Evolutionary conservation across 2,888 invertebrate species (phyloP).

Genomic region (Deladenus siricidicola): DNA sequence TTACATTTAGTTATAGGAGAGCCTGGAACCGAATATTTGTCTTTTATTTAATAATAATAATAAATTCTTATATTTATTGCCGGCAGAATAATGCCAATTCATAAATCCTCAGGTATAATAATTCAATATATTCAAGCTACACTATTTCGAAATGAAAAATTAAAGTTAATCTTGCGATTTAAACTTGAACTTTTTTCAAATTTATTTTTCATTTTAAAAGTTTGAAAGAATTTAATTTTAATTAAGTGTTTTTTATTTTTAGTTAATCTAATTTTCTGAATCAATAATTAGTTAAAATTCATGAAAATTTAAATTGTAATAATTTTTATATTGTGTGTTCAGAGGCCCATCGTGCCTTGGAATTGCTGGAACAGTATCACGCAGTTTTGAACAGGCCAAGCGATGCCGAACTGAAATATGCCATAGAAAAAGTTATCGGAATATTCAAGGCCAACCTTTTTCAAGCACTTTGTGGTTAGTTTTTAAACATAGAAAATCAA

Average conservation of each 20-base stretch:
- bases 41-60: too few species aligned
- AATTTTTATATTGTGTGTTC: slow-evolving; percentile 11
- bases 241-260: too few species aligned
- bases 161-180: too few species aligned
- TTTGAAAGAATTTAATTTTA: too few species aligned
- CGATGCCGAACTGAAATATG: slow-evolving; percentile 84
- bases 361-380: slow-evolving; percentile 94
- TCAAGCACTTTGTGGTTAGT: slow-evolving; percentile 84
- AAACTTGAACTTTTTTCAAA: too few species aligned
- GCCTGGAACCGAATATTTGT: too few species aligned
- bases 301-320: too few species aligned
- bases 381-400: slow-evolving; percentile 80
- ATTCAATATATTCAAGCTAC: too few species aligned
- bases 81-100: neutral
- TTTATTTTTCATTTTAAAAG: too few species aligned
- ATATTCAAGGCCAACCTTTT: slow-evolving; percentile 96
- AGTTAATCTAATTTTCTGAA: neutral
- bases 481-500: neutral
- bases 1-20: too few species aligned
- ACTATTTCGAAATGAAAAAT: too few species aligned
- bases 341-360: slow-evolving; percentile 94
- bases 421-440: slow-evolving; percentile 93
- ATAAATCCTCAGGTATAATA: neutral
- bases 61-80: too few species aligned
- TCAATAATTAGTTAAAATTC: neutral